phyloP scores from a whole-genome alignment of 2,113 vertebrate genomes.

The Corydoras sp. region DNA sequence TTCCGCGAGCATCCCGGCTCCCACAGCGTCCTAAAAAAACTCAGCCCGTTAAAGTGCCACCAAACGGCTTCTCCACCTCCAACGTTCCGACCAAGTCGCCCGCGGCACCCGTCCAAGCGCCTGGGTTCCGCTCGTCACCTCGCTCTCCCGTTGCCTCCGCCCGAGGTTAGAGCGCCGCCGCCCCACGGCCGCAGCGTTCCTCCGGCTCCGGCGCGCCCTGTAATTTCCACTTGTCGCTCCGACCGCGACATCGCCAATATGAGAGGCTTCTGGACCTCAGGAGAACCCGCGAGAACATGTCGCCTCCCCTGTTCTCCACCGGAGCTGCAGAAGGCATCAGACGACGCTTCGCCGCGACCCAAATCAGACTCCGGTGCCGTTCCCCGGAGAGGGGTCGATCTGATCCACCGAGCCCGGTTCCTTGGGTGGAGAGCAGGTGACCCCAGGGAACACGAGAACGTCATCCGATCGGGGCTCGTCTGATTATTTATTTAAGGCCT shows the following conservation, averaged over 20 bases:
- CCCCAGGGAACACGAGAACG: no score
- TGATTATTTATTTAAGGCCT: no score
- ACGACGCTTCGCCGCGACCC: no score
- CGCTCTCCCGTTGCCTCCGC: neutral
- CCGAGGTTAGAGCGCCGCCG: constrained; percentile 46
- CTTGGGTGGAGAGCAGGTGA: no score
- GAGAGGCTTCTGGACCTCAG: constrained; percentile 51
- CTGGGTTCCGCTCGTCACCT: constrained; percentile 5
- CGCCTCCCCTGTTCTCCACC: neutral
- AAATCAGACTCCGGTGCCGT: no score
- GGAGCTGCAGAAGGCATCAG: no score
- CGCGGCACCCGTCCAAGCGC: constrained; percentile 5
- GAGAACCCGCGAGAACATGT: constrained; percentile 15
- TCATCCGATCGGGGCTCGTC: no score
- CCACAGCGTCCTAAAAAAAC: no score
- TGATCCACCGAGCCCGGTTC: no score
- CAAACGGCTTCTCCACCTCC: constrained; percentile 33
- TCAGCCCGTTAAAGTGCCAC: neutral
- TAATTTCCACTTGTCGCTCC: constrained; percentile 65
- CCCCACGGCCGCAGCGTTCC: constrained; percentile 54
- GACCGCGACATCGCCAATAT: constrained; percentile 63
- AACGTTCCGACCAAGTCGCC: constrained; percentile 42
- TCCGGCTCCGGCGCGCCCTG: constrained; percentile 52
- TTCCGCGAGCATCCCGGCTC: no score
- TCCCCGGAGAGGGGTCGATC: no score